Evolutionary conservation across 2,888 invertebrate genomes (phyloP).

Genomic region (Panzeria rudis): DNA sequence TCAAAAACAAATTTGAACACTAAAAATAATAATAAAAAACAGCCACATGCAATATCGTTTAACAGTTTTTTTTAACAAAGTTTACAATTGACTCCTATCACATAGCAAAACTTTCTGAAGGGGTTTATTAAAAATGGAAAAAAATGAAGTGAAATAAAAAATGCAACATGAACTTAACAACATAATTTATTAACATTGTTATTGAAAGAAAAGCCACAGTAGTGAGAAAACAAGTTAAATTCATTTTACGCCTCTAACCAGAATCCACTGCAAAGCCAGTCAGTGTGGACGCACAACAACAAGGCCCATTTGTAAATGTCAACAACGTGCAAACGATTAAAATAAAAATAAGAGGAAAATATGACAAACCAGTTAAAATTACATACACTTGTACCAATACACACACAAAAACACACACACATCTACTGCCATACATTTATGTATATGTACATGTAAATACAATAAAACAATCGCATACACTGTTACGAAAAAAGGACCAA

Average conservation of each 20-base stretch:
- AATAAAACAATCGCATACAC: slow-evolving; percentile 60
- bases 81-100: background rate
- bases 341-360: slow-evolving; percentile 38
- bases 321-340: slow-evolving; percentile 73
- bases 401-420: background rate
- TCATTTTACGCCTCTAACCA: slow-evolving; percentile 60
- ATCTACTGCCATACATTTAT: background rate
- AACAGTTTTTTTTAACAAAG: background rate
- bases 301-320: slow-evolving; percentile 70
- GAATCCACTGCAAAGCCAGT: background rate
- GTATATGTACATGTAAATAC: background rate
- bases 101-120: background rate
- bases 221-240: slow-evolving; percentile 69
- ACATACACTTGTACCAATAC: background rate
- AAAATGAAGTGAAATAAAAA: slow-evolving; percentile 1
- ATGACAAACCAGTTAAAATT: slow-evolving; percentile 64
- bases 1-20: too few relatives aligned
- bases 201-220: slow-evolving; percentile 70
- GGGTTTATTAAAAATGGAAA: slow-evolving; percentile 34
- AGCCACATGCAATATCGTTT: background rate
- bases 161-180: slow-evolving; percentile 52
- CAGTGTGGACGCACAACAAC: slow-evolving; percentile 37
- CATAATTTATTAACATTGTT: slow-evolving; percentile 71
- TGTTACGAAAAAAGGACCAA: slow-evolving; percentile 56
- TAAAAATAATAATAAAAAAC: too few relatives aligned